Conservation (phyloP, 2,797 vertebrate species). For the Smutsia gigantea region DNA sequence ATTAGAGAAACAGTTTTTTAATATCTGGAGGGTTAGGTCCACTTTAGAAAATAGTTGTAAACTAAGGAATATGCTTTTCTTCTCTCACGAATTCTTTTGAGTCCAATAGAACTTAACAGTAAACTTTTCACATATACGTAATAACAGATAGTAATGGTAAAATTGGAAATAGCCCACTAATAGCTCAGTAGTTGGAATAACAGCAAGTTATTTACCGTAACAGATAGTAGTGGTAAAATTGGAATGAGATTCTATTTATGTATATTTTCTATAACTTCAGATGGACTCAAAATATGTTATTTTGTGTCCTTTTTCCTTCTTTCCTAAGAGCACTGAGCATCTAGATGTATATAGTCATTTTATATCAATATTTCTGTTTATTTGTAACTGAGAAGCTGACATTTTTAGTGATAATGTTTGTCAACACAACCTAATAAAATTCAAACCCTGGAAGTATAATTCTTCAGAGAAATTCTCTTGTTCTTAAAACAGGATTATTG, state of each 20-base stretch:
- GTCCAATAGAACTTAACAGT: neutral
- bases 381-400: neutral
- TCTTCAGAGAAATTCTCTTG: neutral
- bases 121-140: neutral
- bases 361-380: neutral
- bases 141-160: too few species aligned
- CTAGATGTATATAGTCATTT: neutral
- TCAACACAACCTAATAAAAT: neutral
- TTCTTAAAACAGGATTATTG: neutral
- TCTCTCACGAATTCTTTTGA: neutral
- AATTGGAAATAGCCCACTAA: too few species aligned
- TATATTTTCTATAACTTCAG: neutral
- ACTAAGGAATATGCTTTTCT: neutral
- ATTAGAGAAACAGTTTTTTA: neutral
- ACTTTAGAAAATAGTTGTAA: neutral
- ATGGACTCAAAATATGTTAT: neutral
- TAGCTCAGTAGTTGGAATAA: too few species aligned
- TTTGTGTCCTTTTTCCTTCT: neutral
- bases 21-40: neutral
- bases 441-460: neutral
- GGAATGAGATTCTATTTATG: neutral
- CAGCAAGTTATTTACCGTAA: neutral
- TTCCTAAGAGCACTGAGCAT: neutral
- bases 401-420: neutral
- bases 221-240: neutral